Percentiles rank a stretch among this genome's conserved stretches.
phyloP scores from a whole-genome alignment of 2,888 invertebrate genomes.

The Microctonus brassicae region DNA sequence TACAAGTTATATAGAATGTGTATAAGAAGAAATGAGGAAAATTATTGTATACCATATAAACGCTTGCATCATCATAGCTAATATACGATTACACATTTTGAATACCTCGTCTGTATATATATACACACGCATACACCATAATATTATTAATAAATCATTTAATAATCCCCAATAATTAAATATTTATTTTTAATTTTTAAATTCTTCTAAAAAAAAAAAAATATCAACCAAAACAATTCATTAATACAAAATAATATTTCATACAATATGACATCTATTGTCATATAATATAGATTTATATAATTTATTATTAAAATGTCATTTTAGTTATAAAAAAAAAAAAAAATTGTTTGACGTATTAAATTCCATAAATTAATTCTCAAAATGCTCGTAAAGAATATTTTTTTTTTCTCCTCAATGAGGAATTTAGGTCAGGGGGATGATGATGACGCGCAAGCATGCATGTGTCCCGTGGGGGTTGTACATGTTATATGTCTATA shows the following conservation, averaged over 20 bases:
- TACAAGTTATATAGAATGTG: background rate
- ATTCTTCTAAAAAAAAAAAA: too few relatives aligned
- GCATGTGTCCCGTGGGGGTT: background rate
- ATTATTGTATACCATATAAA: background rate
- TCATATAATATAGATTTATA: too few relatives aligned
- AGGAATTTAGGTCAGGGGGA: constrained; percentile 2
- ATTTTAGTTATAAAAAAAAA: too few relatives aligned
- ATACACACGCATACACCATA: background rate
- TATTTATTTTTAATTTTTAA: too few relatives aligned
- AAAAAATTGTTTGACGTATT: background rate
- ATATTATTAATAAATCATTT: too few relatives aligned
- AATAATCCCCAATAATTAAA: too few relatives aligned
- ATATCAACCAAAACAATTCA: too few relatives aligned
- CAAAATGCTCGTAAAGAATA: background rate
- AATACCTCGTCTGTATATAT: background rate
- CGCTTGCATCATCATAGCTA: background rate
- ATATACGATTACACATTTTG: background rate
- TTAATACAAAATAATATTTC: too few relatives aligned
- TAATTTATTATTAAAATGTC: too few relatives aligned
- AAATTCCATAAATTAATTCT: background rate
- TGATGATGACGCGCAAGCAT: background rate
- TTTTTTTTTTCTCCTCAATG: background rate
- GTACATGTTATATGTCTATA: background rate
- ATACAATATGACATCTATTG: too few relatives aligned
- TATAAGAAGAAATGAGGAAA: background rate